These are phyloP conservation scores for Copidosoma floridanum DNA, from an alignment of 1,140 invertebrate species.

Conservation along the genomic window DNA sequence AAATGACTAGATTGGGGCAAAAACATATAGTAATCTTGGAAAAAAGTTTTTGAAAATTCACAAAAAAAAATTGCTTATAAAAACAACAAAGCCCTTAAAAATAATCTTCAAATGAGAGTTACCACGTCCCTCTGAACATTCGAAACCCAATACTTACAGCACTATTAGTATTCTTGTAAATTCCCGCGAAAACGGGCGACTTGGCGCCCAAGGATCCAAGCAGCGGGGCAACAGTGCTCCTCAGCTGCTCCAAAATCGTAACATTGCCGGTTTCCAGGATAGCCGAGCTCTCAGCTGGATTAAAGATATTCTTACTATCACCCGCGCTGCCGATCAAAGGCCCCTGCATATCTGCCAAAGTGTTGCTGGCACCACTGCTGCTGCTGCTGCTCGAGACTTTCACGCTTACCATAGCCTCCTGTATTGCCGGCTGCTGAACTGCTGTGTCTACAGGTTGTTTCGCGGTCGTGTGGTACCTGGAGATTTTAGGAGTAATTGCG, in stretches of 20 bases:
- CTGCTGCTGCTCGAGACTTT: conserved; percentile 8
- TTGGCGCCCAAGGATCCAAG: conserved; percentile 45
- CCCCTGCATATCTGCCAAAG: background rate
- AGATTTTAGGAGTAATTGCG: conserved; percentile 42
- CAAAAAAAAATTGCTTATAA: too few species aligned
- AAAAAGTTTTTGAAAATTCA: too few species aligned
- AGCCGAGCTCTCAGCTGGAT: conserved; percentile 41
- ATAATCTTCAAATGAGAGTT: too few species aligned
- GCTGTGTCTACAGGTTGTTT: conserved; percentile 12
- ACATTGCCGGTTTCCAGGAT: conserved; percentile 39
- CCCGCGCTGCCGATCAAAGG: conserved; percentile 36
- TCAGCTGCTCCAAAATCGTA: conserved; percentile 46
- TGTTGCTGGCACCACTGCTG: conserved; percentile 26
- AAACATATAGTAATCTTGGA: too few species aligned
- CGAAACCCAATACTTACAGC: conserved; percentile 44
- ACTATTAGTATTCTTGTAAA: conserved; percentile 45
- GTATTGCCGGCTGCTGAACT: conserved; percentile 6
- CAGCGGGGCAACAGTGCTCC: conserved; percentile 52
- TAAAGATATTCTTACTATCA: conserved; percentile 49
- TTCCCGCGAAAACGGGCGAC: conserved; percentile 43
- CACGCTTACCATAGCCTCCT: conserved; percentile 9
- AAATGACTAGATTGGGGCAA: too few species aligned
- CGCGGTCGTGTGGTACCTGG: conserved; percentile 26
- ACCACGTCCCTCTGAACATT: too few species aligned
- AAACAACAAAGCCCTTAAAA: too few species aligned